These are phyloP conservation scores for Trichacis sp. DNA, from an alignment of 2,888 invertebrate genomes.

Conservation along the genomic window DNA sequence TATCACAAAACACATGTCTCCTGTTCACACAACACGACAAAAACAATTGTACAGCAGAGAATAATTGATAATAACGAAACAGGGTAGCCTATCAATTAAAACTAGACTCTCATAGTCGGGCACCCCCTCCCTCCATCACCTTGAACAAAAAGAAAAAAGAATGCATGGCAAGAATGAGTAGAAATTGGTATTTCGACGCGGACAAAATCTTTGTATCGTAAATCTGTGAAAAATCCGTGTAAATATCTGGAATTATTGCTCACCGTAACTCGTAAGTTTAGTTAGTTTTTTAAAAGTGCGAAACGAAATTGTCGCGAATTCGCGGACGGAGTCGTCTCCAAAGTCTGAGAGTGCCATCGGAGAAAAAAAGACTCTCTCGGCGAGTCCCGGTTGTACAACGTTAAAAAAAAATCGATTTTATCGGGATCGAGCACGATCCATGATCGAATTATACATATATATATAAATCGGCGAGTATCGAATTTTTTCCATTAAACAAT, in stretches of 20 bases:
- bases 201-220: slow-evolving; percentile 59
- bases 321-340: not conserved
- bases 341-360: not conserved
- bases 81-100: slow-evolving; percentile 69
- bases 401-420: not conserved
- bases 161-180: slow-evolving; percentile 27
- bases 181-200: slow-evolving; percentile 38
- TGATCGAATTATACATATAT: no score
- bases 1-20: slow-evolving; percentile 9
- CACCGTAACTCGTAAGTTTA: slow-evolving; percentile 67
- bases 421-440: not conserved
- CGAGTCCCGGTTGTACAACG: no score
- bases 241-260: slow-evolving; percentile 68
- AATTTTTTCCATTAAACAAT: slow-evolving; percentile 1
- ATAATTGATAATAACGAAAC: slow-evolving; percentile 65
- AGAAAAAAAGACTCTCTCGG: no score
- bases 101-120: slow-evolving; percentile 49
- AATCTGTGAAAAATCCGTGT: slow-evolving; percentile 66
- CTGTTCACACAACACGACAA: slow-evolving; percentile 2
- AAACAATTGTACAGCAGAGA: slow-evolving; percentile 43
- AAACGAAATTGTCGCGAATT: slow-evolving; percentile 37
- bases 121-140: slow-evolving; percentile 30
- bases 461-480: no score
- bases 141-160: slow-evolving; percentile 12
- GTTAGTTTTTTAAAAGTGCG: slow-evolving; percentile 64